These are phyloP conservation scores for Odontamblyopus rebecca DNA, from an alignment of 2,797 vertebrate species.

Conservation along the genomic window DNA sequence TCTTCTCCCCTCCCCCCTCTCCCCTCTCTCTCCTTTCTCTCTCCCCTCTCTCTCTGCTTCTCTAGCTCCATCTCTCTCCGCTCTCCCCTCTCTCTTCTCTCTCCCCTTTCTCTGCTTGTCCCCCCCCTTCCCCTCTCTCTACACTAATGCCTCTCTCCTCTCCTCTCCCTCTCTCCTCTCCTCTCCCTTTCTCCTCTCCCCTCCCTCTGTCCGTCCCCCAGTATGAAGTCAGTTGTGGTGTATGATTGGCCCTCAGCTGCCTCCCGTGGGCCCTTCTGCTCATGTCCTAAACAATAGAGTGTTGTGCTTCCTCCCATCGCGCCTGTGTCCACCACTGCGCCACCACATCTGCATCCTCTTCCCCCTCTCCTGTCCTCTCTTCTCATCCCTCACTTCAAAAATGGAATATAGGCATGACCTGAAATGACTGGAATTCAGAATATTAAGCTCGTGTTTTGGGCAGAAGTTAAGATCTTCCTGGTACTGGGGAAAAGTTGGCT, in stretches of 20 bases:
- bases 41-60: no score
- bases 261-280: conserved; percentile 61
- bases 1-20: no score
- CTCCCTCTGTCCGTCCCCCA: conserved; percentile 3
- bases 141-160: no score
- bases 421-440: background rate
- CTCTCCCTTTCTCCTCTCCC: no score
- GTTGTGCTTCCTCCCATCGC: conserved; percentile 75
- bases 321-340: conserved; percentile 36
- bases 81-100: no score
- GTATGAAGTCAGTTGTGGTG: conserved; percentile 38
- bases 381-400: conserved; percentile 13
- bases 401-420: background rate
- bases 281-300: conserved; percentile 73
- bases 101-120: no score
- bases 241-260: conserved; percentile 62
- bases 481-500: background rate
- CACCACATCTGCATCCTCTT: conserved; percentile 74
- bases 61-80: no score
- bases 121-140: no score
- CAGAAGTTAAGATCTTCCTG: background rate
- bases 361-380: conserved; percentile 32
- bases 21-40: no score
- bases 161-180: no score
- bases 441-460: background rate